These are phyloP conservation scores for Morpho achilles DNA, from an alignment of 2,888 invertebrate species.

Conservation along the genomic window DNA sequence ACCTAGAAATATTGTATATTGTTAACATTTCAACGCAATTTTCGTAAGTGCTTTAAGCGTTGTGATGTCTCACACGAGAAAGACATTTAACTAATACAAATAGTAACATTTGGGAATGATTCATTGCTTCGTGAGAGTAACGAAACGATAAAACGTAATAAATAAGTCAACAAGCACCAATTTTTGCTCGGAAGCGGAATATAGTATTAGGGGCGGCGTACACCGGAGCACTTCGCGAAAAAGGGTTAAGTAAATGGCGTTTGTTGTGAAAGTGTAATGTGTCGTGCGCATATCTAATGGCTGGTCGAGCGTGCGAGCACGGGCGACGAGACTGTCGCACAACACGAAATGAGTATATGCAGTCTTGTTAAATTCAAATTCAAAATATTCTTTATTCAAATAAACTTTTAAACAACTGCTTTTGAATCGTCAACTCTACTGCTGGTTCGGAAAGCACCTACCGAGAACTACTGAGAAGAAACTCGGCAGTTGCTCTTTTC, in stretches of 20 bases:
- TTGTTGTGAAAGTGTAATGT: slow-evolving; percentile 22
- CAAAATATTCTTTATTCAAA: too few relatives aligned
- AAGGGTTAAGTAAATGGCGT: slow-evolving; percentile 23
- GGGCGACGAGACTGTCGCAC: not conserved
- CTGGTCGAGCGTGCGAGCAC: slow-evolving; percentile 5
- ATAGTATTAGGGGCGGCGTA: slow-evolving; percentile 10
- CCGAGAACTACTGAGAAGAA: too few relatives aligned
- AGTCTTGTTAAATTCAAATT: too few relatives aligned
- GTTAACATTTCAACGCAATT: too few relatives aligned
- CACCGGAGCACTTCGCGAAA: slow-evolving; percentile 14
- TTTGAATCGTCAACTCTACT: too few relatives aligned
- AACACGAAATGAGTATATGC: not conserved
- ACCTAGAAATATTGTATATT: too few relatives aligned
- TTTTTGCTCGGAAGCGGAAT: slow-evolving; percentile 15
- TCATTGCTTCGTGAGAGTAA: not conserved
- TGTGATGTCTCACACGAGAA: too few relatives aligned
- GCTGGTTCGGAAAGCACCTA: too few relatives aligned
- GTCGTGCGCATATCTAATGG: slow-evolving; percentile 19
- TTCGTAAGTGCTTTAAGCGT: too few relatives aligned
- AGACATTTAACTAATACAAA: too few relatives aligned
- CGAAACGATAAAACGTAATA: slow-evolving; percentile 9
- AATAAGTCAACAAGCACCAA: slow-evolving; percentile 18
- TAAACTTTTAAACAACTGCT: too few relatives aligned
- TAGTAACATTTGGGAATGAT: not conserved
- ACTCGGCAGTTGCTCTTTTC: too few relatives aligned